Evolutionary conservation across 2,113 vertebrate genomes (phyloP).

Genomic region (Pogonocichla stellata): DNA sequence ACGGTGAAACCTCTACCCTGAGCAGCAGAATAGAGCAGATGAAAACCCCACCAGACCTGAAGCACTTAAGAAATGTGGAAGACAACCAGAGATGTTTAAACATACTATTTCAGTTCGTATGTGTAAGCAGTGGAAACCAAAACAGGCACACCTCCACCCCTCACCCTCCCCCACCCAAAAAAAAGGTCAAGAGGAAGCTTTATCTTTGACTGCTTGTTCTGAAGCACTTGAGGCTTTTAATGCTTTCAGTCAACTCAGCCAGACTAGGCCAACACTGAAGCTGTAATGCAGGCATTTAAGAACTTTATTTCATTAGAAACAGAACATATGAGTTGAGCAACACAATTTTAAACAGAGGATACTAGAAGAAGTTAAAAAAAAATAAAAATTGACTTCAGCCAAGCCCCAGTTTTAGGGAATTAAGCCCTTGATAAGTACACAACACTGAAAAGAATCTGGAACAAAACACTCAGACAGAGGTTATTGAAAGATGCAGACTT

Average conservation of each 20-base stretch:
- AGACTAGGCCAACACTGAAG: not conserved
- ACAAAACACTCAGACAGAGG: not conserved
- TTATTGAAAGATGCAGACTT: not conserved
- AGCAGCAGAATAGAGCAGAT: not conserved
- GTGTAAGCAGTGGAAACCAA: not conserved
- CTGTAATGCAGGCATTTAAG: not conserved
- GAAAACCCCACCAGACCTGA: not conserved
- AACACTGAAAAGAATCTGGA: not conserved
- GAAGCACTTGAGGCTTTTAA: constrained; percentile 1
- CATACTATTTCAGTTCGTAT: not conserved
- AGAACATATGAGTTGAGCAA: not conserved
- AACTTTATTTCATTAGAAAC: not conserved
- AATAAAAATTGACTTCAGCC: not conserved
- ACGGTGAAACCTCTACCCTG: not conserved
- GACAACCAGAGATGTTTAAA: not conserved
- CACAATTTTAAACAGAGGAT: not conserved
- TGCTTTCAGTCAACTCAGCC: not conserved
- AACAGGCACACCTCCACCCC: not conserved
- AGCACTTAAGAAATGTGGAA: not conserved
- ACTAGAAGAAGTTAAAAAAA: not conserved
- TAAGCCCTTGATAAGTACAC: not conserved
- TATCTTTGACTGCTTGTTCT: not conserved
- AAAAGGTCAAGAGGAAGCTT: not conserved
- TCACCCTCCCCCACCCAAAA: not conserved
- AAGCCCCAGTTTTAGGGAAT: not conserved